Percentiles rank a stretch among this genome's conserved stretches.
Conservation (phyloP, 2,888 invertebrate genomes). For the Abrostola triplasia region DNA sequence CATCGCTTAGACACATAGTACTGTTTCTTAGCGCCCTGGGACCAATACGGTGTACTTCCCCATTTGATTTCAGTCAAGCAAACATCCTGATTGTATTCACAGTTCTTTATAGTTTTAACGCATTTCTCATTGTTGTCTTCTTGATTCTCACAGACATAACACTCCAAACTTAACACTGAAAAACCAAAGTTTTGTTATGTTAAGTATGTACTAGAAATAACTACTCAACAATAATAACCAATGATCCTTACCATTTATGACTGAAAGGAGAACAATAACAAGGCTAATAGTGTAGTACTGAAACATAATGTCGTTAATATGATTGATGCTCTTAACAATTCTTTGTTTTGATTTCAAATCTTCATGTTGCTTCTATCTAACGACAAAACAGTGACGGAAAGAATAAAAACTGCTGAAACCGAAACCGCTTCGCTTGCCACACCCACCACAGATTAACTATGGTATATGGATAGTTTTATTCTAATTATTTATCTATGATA, state of each 20-base stretch:
- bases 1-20: slow-evolving; percentile 97
- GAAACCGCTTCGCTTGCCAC: slow-evolving; percentile 32
- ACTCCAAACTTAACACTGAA: slow-evolving; percentile 93
- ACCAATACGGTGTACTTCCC: slow-evolving; percentile 99
- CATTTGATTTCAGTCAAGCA: slow-evolving; percentile 97
- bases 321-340: background rate
- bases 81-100: slow-evolving; percentile 95
- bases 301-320: slow-evolving; percentile 32
- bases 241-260: slow-evolving; percentile 49
- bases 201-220: slow-evolving; percentile 5
- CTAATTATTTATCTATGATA: too few species aligned
- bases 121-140: slow-evolving; percentile 98
- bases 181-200: slow-evolving; percentile 42
- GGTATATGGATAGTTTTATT: too few species aligned
- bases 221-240: background rate
- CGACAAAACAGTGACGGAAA: slow-evolving; percentile 9
- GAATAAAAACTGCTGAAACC: background rate
- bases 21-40: slow-evolving; percentile 96
- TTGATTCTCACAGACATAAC: slow-evolving; percentile 98
- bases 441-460: slow-evolving; percentile 16
- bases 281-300: slow-evolving; percentile 22
- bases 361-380: slow-evolving; percentile 19
- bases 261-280: slow-evolving; percentile 37
- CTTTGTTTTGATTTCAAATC: slow-evolving; percentile 2
- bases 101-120: slow-evolving; percentile 96